Evolutionary conservation across 2,888 invertebrate genomes (phyloP), one percentile per base, ranked within the genome.

Genomic region (Synergus gifuensis): DNA sequence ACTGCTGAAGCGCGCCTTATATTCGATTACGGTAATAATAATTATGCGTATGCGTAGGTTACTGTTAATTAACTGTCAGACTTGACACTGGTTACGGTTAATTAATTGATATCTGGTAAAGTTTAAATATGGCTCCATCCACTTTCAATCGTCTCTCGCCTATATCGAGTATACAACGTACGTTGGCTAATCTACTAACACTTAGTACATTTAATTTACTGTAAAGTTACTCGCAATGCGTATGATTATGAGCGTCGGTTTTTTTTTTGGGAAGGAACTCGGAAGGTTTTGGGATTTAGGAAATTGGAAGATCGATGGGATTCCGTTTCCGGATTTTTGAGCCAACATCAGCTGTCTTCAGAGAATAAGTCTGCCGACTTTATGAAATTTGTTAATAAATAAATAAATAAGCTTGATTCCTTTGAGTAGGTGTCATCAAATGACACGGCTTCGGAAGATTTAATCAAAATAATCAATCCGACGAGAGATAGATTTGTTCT

Each of bases 181-280:
- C 89, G 90, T 91, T 90, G 89, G 88, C 91, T 92, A 92, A 87
- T 87, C 92, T 92, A 91, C 91, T 85, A 88, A 92, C 92, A 92
- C 90, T 91, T 90, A 92, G 87, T 90, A 92, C 91, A 91, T 90
- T 90, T 91, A 91, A 76, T 18, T 90, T 91, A 91, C 88, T 87
- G 87, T 89, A 85, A 82, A 89, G 87, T 90, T 88, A 89, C 86
- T 87, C 88, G 87, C 89, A 87, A 88, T 81, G 79, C 82, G 81
- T 83, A 58, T 77, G 76, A 81, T 76, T 63, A 81, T 83, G 79
- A 82, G 54, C 83, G 83, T 82, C 79, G n/a, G 3, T 36, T 69
- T 69, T 44, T 54, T 36, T 69, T 69, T 44, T 77, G 81, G 73
- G 82, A 84, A 82, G 81, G 69, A 73, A 49, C n/a, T 4, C 18